phyloP scores from a whole-genome alignment of 2,888 invertebrate species.

The Drosophila affinis region DNA sequence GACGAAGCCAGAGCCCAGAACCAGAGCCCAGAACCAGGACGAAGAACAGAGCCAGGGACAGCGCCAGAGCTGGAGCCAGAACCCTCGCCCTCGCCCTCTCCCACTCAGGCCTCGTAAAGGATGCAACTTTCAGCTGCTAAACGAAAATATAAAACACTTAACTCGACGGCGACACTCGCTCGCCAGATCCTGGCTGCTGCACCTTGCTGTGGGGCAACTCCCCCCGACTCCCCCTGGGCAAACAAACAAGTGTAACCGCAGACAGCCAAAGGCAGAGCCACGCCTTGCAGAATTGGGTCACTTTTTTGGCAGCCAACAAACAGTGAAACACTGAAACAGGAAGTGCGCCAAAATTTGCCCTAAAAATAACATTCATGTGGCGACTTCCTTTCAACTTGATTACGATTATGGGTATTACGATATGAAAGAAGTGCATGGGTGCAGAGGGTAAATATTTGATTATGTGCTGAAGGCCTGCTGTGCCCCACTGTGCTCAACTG shows the following conservation, averaged over 20 bases:
- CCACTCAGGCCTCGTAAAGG: conserved; percentile 44
- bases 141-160: conserved; percentile 80
- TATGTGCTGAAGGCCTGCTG: conserved; percentile 6
- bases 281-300: conserved; percentile 71
- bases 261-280: conserved; percentile 16
- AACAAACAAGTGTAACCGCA: conserved; percentile 60
- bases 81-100: no score
- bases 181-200: conserved; percentile 48
- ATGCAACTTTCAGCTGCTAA: conserved; percentile 79
- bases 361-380: conserved; percentile 36
- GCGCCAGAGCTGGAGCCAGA: no score
- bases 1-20: no score
- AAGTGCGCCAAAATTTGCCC: conserved; percentile 41
- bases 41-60: not conserved
- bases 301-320: conserved; percentile 66
- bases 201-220: conserved; percentile 46
- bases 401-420: conserved; percentile 30
- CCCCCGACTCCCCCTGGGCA: conserved; percentile 3
- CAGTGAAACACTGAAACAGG: conserved; percentile 38
- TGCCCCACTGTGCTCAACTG: conserved; percentile 38
- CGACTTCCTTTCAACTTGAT: conserved; percentile 30
- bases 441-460: not conserved
- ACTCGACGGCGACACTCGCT: conserved; percentile 56
- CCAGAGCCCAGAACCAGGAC: not conserved
- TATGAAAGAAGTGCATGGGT: not conserved